These are phyloP conservation scores for Morpho achilles DNA, from an alignment of 2,888 invertebrate species.

Conservation along the genomic window DNA sequence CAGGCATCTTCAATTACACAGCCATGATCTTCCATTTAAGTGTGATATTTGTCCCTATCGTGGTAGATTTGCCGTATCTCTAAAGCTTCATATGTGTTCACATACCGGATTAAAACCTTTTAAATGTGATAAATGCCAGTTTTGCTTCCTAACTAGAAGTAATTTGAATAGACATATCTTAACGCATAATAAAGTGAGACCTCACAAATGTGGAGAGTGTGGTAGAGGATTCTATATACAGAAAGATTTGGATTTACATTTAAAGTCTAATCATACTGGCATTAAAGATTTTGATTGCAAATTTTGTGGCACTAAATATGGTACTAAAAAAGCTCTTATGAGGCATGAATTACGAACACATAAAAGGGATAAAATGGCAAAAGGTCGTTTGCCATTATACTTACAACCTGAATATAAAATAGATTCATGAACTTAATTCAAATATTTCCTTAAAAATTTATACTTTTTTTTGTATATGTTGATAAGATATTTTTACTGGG, in stretches of 20 bases:
- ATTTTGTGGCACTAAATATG: slow-evolving; percentile 53
- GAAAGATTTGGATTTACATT: slow-evolving; percentile 48
- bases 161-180: slow-evolving; percentile 55
- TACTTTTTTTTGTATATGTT: too few relatives aligned
- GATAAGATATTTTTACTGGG: too few relatives aligned
- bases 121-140: slow-evolving; percentile 49
- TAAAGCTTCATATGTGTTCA: slow-evolving; percentile 51
- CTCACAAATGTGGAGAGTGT: slow-evolving; percentile 51
- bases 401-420: slow-evolving; percentile 39
- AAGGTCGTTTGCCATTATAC: slow-evolving; percentile 52
- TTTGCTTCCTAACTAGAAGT: slow-evolving; percentile 49
- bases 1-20: slow-evolving; percentile 48
- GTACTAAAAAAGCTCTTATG: slow-evolving; percentile 51
- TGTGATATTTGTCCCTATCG: slow-evolving; percentile 52
- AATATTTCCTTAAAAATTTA: too few relatives aligned
- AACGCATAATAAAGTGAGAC: slow-evolving; percentile 46
- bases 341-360: slow-evolving; percentile 55
- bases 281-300: slow-evolving; percentile 48
- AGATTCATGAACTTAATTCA: background rate
- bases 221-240: slow-evolving; percentile 48
- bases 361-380: slow-evolving; percentile 52
- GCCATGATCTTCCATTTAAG: slow-evolving; percentile 45
- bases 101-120: slow-evolving; percentile 55
- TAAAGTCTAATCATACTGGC: slow-evolving; percentile 44
- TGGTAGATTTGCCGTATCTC: slow-evolving; percentile 48